Evolutionary conservation across 2,113 vertebrate species (phyloP), one percentile per base, ranked within the genome.

Genomic region (Hippoglossus stenolepis): DNA sequence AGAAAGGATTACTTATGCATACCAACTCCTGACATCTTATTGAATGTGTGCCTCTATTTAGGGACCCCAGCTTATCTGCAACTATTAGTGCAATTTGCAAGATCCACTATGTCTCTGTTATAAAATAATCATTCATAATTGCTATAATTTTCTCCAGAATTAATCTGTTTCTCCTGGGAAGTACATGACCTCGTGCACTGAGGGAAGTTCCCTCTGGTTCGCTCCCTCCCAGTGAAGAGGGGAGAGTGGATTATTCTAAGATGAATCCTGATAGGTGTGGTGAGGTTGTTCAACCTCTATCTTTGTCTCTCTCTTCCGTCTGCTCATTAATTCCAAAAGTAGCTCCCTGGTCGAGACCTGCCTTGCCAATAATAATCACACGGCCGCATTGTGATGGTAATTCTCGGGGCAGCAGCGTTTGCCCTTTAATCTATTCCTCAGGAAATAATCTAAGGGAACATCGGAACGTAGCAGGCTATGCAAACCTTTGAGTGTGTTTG

Each of bases 1-100:
- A 35, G 62, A 74, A 83, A 68, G 69, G 68, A 82, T 88, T 80
- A 88, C 73, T 88, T 90, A 82, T 77, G 64, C 65, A 84, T 79
- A 72, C 62, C 65, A 59, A 10, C 28, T 31, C 61, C 69, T 73
- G 70, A 70, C 78, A 23, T 60, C 68, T 84, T 77, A 82, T 79
- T 76, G 47, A 86, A 76, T 43, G 62, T 62, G 28, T 73, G 68
- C 74, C 65, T 75, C 49, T 58, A 58, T 84, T 78, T 79, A 63
- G 77, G 54, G 31, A 40, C 51, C 23, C 18, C 40, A 59, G 64
- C 73, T 84, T 73, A 83, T 85, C 71, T 85, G 26, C 54, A 31
- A 28, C 77, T 77, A 57, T 17, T 17, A 60, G 61, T 40, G 2
- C 61, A 76, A 38, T 80, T 81, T 77, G 40, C 6, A 28, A 62